phyloP scores from a whole-genome alignment of 2,888 invertebrate genomes.

The Cyaniris semiargus region DNA sequence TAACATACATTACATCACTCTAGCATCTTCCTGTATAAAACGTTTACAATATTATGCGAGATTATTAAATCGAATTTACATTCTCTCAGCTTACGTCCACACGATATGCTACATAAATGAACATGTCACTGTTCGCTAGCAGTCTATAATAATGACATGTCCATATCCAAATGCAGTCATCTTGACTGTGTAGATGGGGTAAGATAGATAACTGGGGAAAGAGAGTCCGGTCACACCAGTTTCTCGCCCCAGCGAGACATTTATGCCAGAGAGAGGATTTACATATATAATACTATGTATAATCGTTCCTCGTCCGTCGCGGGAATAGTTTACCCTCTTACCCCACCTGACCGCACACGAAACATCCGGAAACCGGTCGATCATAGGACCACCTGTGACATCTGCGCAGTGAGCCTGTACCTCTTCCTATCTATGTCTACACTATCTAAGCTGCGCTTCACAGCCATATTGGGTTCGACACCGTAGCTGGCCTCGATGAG shows the following conservation, averaged over 20 bases:
- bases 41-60: background rate
- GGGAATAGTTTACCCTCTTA: background rate
- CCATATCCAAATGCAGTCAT: background rate
- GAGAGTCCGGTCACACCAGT: background rate
- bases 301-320: background rate
- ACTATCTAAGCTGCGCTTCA: constrained; percentile 63
- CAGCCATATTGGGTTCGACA: constrained; percentile 57
- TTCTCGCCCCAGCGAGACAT: background rate
- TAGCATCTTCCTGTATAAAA: background rate
- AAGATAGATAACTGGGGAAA: background rate
- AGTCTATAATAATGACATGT: background rate
- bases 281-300: background rate
- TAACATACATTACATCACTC: background rate
- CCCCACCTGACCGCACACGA: constrained; percentile 2
- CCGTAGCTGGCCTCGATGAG: constrained; percentile 64
- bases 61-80: background rate
- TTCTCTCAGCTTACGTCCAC: background rate
- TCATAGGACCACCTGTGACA: constrained; percentile 73
- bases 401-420: constrained; percentile 60
- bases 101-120: background rate
- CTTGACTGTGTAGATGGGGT: background rate
- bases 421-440: constrained; percentile 65
- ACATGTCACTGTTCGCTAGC: background rate
- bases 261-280: background rate
- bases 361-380: constrained; percentile 50